Base-by-base conservation (phyloP, 30 jellyfish, hydroid and myxozoan genomes). In the Hydractinia symbiolongicarpus region DNA sequence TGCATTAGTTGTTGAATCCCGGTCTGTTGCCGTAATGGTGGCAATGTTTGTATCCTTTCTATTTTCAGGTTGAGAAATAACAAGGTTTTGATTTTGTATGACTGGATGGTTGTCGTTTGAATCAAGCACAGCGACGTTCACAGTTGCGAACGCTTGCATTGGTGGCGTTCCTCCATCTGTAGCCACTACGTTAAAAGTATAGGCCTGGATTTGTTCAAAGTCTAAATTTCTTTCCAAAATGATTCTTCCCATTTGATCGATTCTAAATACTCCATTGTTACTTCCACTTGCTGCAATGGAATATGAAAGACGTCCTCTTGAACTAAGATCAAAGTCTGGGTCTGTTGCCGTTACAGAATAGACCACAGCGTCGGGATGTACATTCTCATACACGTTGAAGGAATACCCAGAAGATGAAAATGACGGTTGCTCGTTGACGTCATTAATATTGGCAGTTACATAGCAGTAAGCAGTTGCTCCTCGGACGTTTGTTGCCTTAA, bases 71-170 rank as follows among this genome's bases (percentile, higher is more conserved):
- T 66, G 69, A 11, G 70, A 17, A 19, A 86, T 11, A 11, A 20
- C 16, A 8, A 60, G 9, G 7, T 75, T 50, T 40, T 52, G 50
- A 10, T 91, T 16, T 13, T 60, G 51, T 44, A 91, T 79, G n/a
- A 73, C 58, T 9, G 98, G 98, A 7, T 61, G 64, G 85, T 91
- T 86, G 86, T 91, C 98, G 75, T 91, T 91, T 17, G 17, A 67
- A 75, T 91, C 98, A 4, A 66, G 53, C 77, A 90, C 96, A 8
- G n/a, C 17, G 11, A 90, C 82, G 50, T 49, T 60, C 4, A 90
- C 80, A 82, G 74, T 20, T 54, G 17, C 67, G 15, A 54, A 30
- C 5, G 95, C 96, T 15, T 40, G 17, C 66, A 78, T 75, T 16
- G 74, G 69, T 44, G 97, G 97, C 15, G 50, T 55, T 5, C 96